These are phyloP conservation scores for Beris chalybata DNA, from an alignment of 2,888 invertebrate species.

Conservation along the genomic window DNA sequence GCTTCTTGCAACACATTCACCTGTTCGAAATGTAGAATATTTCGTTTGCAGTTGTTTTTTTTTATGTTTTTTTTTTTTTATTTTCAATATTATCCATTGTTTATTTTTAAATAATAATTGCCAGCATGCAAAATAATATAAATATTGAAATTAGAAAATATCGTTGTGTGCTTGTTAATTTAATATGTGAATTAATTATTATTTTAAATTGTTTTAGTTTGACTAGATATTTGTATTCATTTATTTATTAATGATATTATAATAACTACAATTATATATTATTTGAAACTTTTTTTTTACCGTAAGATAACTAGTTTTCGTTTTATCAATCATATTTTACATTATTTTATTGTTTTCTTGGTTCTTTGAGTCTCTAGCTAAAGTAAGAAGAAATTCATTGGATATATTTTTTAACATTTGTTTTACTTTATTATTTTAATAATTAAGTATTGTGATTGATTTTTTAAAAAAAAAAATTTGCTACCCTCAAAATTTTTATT, in stretches of 20 bases:
- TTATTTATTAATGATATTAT: background rate
- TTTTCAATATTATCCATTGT: conserved; percentile 22
- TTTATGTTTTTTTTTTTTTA: background rate
- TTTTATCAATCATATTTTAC: background rate
- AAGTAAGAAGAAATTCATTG: too few species aligned
- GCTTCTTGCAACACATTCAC: conserved; percentile 50
- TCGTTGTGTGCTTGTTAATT: background rate
- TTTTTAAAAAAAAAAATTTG: too few species aligned
- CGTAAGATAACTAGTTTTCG: conserved; percentile 3
- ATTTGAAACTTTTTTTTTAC: background rate
- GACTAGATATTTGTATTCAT: conserved; percentile 15
- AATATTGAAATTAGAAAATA: conserved; percentile 30
- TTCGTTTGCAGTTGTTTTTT: background rate
- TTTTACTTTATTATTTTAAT: too few species aligned
- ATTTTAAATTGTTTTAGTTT: conserved; percentile 2
- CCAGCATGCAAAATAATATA: conserved; percentile 45
- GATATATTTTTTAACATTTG: background rate
- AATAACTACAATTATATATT: background rate
- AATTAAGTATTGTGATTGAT: too few species aligned
- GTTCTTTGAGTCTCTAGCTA: too few species aligned
- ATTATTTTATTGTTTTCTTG: background rate
- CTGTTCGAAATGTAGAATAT: conserved; percentile 16
- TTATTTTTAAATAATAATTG: conserved; percentile 40
- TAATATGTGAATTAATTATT: conserved; percentile 14
- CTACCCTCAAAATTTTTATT: too few species aligned